Conservation (phyloP, 2,888 invertebrate genomes). For the Odontomyia ornata region DNA sequence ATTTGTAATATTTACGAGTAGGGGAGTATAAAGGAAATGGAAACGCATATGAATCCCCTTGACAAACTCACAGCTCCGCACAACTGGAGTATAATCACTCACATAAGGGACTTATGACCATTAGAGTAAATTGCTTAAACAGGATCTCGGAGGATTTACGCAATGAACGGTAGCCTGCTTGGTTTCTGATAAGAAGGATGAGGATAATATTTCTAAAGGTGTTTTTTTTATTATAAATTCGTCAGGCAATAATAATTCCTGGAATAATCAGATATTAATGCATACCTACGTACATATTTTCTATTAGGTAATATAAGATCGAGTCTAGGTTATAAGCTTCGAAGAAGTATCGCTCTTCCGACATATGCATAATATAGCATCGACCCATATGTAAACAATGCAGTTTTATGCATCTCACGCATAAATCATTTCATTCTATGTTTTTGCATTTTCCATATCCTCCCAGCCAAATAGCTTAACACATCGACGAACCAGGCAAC, state of each 20-base stretch:
- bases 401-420: neutral
- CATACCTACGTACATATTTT: no score
- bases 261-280: no score
- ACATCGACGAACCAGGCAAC: neutral
- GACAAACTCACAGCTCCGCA: neutral
- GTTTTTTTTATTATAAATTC: neutral
- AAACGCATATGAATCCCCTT: slow-evolving; percentile 19
- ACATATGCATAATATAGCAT: no score
- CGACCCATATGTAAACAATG: no score
- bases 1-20: neutral
- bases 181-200: slow-evolving; percentile 23
- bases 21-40: neutral
- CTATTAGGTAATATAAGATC: no score
- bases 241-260: no score
- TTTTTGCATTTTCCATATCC: neutral
- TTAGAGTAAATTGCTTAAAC: slow-evolving; percentile 41
- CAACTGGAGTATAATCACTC: neutral
- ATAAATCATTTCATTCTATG: neutral
- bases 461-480: neutral
- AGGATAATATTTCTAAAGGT: neutral
- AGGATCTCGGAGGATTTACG: slow-evolving; percentile 40
- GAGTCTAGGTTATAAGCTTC: no score
- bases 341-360: no score
- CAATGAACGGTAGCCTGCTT: slow-evolving; percentile 13
- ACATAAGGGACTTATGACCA: slow-evolving; percentile 22